Base-by-base conservation (phyloP, 1,140 invertebrate genomes). In the Cotesia chilonis region DNA sequence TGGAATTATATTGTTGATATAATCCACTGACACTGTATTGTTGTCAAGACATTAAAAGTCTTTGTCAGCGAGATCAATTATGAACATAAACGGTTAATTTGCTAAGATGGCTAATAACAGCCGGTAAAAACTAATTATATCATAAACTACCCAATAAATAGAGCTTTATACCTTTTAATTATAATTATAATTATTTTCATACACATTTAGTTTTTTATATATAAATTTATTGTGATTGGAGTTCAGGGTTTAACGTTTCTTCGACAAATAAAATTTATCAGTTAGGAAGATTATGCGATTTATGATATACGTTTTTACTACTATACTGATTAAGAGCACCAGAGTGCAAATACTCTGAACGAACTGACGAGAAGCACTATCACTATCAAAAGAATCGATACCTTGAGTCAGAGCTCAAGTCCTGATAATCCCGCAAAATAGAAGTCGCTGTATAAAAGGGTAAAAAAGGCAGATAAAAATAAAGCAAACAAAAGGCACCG, bases 391-490 rank as follows among this genome's bases (percentile, higher is more conserved):
- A 74, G 64, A 74, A 76, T 77, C 79, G 77, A 79, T 79, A 73
- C 6, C 74, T 71, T 75, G 73, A 75, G 73, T 77, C 79, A 80
- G 75, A 79, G 77, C 77, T 78, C 76, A 76, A 78, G 74, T 75
- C 78, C 73, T 76, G 76, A 79, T 81, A 81, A 81, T 79, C 78
- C 75, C 73, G 12, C 28, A 71, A 72, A 74, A 76, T 77, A 68
- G 72, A 61, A 81, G 74, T 4, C 35, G 20, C 60, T 68, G 12
- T 28, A 28, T 28, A 65, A 37, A 37, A 47, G 17, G 20, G 7
- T 4, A 64, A 65, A 35, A 65, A 65, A 52, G 37, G 28, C 41
- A 71, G 64, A 63, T 54, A 20, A 41, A 35, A 7, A 57, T 67
- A 61, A 61, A 72, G 28, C 28, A 35, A 36, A 52, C 41, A 57